A percentile compares a stretch with the other conserved stretches of the same genome.
These are phyloP conservation scores for Rhodophaea formosa DNA, from an alignment of 2,888 invertebrate species.

Conservation along the genomic window DNA sequence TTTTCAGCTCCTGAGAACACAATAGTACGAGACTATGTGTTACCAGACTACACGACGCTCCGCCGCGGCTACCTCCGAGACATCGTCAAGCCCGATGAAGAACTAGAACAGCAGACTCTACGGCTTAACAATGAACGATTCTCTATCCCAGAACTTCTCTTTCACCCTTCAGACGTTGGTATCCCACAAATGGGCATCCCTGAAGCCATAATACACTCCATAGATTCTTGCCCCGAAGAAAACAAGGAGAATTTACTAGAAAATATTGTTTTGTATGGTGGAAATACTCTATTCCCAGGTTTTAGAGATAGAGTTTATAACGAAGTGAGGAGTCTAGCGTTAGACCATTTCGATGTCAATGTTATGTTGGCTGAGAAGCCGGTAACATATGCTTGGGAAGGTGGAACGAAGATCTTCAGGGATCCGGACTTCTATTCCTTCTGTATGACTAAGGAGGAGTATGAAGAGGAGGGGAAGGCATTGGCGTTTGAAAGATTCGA, in stretches of 20 bases:
- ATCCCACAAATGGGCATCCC: conserved; percentile 95
- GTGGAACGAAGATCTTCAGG: conserved; percentile 88
- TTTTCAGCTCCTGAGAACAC: conserved; percentile 82
- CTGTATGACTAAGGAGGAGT: conserved; percentile 90
- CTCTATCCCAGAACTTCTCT: conserved; percentile 95
- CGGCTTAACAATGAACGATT: conserved; percentile 96
- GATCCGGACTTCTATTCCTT: conserved; percentile 87
- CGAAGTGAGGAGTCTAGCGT: conserved; percentile 89
- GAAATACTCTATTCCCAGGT: conserved; percentile 89
- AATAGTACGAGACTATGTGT: conserved; percentile 93
- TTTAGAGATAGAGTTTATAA: conserved; percentile 84
- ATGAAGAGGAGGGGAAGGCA: conserved; percentile 90
- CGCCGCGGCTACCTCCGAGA: conserved; percentile 86
- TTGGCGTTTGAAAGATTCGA: conserved; percentile 81
- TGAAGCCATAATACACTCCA: conserved; percentile 90
- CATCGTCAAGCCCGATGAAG: conserved; percentile 61
- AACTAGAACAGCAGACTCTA: conserved; percentile 87
- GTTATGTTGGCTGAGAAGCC: conserved; percentile 85
- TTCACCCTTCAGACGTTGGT: conserved; percentile 96
- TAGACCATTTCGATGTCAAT: conserved; percentile 88
- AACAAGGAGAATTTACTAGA: conserved; percentile 88
- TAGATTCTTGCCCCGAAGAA: conserved; percentile 87
- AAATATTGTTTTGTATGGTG: conserved; percentile 93
- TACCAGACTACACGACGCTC: conserved; percentile 97
- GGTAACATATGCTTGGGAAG: conserved; percentile 92